A percentile compares a stretch with the other conserved stretches of the same genome.
Conservation (phyloP, 2,113 vertebrate genomes). For the Phalacrocorax aristotelis region DNA sequence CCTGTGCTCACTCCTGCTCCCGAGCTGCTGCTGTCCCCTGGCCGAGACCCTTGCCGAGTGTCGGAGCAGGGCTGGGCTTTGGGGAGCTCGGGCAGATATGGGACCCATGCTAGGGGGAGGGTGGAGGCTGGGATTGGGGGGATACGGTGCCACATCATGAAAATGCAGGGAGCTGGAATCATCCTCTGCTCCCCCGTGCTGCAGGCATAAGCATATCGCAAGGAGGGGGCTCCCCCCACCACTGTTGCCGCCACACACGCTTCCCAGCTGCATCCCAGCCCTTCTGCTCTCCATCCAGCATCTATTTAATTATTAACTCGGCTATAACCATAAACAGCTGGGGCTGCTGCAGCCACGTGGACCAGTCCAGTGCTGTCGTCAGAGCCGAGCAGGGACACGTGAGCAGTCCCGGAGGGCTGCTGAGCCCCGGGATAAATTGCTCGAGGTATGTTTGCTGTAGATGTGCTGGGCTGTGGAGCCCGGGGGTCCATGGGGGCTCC, state of each 20-base stretch:
- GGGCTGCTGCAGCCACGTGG: conserved; percentile 63
- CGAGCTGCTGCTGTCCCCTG: background rate
- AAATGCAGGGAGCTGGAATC: background rate
- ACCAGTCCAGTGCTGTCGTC: conserved; percentile 57
- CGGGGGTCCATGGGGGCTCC: background rate
- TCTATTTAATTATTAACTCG: conserved; percentile 72
- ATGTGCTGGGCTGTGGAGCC: rapidly evolving
- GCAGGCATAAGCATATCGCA: rapidly evolving
- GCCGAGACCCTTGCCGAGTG: background rate
- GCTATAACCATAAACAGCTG: conserved; percentile 68
- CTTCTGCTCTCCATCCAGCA: conserved; percentile 62
- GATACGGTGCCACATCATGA: background rate
- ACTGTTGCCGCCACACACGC: background rate
- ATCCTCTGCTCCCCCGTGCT: background rate
- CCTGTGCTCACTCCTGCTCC: background rate
- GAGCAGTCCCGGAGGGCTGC: conserved; percentile 40
- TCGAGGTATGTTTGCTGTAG: background rate
- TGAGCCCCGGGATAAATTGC: conserved; percentile 18
- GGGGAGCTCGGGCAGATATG: background rate
- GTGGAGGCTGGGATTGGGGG: background rate
- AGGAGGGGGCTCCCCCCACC: background rate
- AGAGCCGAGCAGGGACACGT: conserved; percentile 54
- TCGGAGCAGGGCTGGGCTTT: background rate
- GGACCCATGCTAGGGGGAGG: background rate
- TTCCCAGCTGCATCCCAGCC: conserved; percentile 59